Percentiles rank a stretch among this genome's conserved stretches.
phyloP scores from a whole-genome alignment of 2,113 vertebrate genomes.

The Psilopogon haemacephalus region DNA sequence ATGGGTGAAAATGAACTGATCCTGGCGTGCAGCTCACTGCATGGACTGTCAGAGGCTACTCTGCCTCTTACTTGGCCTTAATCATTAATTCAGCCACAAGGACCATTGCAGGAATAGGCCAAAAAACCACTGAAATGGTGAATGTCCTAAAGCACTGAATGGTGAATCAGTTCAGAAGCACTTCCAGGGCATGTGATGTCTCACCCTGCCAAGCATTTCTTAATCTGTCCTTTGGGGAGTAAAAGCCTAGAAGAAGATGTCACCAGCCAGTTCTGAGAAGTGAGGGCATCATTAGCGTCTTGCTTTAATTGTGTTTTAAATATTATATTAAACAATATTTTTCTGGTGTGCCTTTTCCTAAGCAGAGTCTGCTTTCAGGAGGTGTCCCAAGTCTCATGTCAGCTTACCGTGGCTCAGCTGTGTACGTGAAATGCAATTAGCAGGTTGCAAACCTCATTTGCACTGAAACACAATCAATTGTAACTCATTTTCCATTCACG shows the following conservation, averaged over 20 bases:
- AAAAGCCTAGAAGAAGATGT: constrained; percentile 47
- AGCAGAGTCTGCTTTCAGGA: constrained; percentile 72
- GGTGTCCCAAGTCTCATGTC: constrained; percentile 73
- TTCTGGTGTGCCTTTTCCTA: constrained; percentile 73
- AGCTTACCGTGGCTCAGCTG: constrained; percentile 71
- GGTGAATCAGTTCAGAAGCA: neutral
- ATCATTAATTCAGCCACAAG: neutral
- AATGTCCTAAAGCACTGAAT: neutral
- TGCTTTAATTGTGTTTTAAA: constrained; percentile 78
- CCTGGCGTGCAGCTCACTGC: neutral
- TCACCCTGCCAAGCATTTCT: neutral
- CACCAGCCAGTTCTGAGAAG: constrained; percentile 53
- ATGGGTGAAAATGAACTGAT: neutral
- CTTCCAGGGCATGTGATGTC: neutral
- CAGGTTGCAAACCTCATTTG: constrained; percentile 83
- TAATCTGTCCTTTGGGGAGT: neutral
- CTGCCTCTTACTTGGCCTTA: neutral
- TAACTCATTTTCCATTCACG: constrained; percentile 83
- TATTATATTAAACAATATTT: constrained; percentile 79
- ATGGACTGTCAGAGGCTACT: neutral
- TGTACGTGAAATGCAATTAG: constrained; percentile 81
- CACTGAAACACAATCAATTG: constrained; percentile 88
- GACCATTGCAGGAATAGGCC: neutral
- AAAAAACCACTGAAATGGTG: neutral
- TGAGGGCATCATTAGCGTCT: constrained; percentile 70